phyloP scores from a whole-genome alignment of 2,113 vertebrate species.

The Silurus meridionalis region DNA sequence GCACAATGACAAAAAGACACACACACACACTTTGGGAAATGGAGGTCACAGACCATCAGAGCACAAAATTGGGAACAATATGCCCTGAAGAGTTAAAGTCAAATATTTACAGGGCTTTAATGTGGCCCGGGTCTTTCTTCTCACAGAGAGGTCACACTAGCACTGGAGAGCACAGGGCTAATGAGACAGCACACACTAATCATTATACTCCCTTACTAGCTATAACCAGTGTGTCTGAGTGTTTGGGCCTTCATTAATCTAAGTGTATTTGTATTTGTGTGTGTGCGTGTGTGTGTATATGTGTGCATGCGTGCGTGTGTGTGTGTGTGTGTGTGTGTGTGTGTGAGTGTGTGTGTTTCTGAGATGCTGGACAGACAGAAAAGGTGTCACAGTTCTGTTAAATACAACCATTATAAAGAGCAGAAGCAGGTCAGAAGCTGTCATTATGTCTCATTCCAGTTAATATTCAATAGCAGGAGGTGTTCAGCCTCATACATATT shows the following conservation, averaged over 20 bases:
- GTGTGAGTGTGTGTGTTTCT: background rate
- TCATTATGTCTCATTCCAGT: constrained; percentile 6
- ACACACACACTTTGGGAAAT: constrained; percentile 30
- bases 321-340: background rate
- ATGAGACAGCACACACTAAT: constrained; percentile 39
- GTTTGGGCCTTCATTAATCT: constrained; percentile 19
- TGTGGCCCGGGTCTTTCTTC: background rate
- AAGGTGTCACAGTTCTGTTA: constrained; percentile 12
- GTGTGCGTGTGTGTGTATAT: background rate
- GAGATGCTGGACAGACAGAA: constrained; percentile 11
- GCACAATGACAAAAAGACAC: constrained; percentile 3
- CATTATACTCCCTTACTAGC: constrained; percentile 19
- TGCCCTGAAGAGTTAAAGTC: constrained; percentile 38
- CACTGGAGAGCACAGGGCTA: constrained; percentile 5
- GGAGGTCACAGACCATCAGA: constrained; percentile 42
- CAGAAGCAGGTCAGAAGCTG: constrained; percentile 5
- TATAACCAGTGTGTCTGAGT: constrained; percentile 10
- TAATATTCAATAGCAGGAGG: constrained; percentile 36
- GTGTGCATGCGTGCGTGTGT: background rate
- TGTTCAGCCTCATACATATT: constrained; percentile 36
- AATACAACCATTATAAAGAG: constrained; percentile 20
- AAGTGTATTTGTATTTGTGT: background rate
- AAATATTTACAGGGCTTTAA: constrained; percentile 52
- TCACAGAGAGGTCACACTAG: constrained; percentile 27
- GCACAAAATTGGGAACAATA: constrained; percentile 50